Conservation (phyloP, 2,888 invertebrate species). For the Malthinus flaveolus region DNA sequence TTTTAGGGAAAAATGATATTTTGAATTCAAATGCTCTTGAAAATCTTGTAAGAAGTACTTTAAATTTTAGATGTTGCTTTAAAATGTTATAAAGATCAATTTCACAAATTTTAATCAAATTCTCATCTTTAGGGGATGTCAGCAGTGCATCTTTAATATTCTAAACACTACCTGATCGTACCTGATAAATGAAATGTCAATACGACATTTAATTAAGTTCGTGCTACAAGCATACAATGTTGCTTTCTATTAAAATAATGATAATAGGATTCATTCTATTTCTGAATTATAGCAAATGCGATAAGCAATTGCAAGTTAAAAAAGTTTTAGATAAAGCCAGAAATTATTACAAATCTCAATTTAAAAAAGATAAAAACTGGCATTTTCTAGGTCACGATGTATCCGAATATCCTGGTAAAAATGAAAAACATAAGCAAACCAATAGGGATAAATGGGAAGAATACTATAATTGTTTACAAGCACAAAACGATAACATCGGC, state of each 20-base stretch:
- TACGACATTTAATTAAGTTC: not conserved
- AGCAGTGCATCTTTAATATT: too few relatives aligned
- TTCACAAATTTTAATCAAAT: too few relatives aligned
- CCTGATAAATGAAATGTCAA: too few relatives aligned
- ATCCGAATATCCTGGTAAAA: conserved; percentile 56
- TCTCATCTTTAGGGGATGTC: too few relatives aligned
- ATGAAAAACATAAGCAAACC: conserved; percentile 48
- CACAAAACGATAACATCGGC: conserved; percentile 48
- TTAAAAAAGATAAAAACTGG: conserved; percentile 45
- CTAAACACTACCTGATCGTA: too few relatives aligned
- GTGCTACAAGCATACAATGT: not conserved
- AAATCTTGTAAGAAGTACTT: too few relatives aligned
- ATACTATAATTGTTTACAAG: conserved; percentile 59
- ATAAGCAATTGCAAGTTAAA: conserved; percentile 25
- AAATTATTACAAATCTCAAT: conserved; percentile 46
- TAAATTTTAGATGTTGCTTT: too few relatives aligned
- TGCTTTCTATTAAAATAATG: too few relatives aligned
- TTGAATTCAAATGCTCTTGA: too few relatives aligned
- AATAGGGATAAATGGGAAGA: conserved; percentile 57
- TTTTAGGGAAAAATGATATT: too few relatives aligned
- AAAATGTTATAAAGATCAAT: too few relatives aligned
- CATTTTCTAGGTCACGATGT: conserved; percentile 49
- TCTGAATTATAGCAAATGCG: not conserved
- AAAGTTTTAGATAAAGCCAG: conserved; percentile 49
- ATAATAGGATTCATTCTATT: too few relatives aligned